These are phyloP conservation scores for Hirtodrosophila confusa DNA, from an alignment of 2,888 invertebrate genomes.

Conservation along the genomic window DNA sequence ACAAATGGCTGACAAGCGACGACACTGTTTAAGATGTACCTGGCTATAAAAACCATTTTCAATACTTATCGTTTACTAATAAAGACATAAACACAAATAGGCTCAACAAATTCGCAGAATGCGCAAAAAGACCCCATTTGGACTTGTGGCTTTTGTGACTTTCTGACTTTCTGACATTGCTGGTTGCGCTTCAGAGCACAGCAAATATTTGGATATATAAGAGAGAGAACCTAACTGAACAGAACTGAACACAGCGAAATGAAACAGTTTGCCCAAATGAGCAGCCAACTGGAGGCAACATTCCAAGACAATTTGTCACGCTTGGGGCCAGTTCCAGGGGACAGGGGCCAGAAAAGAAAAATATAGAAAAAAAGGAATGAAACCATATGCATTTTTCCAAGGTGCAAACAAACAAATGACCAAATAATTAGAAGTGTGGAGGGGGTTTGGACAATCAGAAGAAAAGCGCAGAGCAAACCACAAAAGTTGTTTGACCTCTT, in stretches of 20 bases:
- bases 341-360: constrained; percentile 12
- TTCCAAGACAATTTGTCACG: constrained; percentile 73
- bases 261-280: constrained; percentile 34
- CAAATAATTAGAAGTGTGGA: constrained; percentile 58
- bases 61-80: constrained; percentile 66
- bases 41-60: constrained; percentile 12
- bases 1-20: constrained; percentile 29
- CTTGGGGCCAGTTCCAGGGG: constrained; percentile 23
- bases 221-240: constrained; percentile 4
- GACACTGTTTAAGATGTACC: constrained; percentile 18
- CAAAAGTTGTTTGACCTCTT: constrained; percentile 76
- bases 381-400: constrained; percentile 50
- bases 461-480: constrained; percentile 41
- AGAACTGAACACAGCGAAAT: constrained; percentile 30
- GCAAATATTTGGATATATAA: constrained; percentile 63
- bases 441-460: constrained; percentile 44
- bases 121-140: constrained; percentile 50
- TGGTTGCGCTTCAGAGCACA: constrained; percentile 47
- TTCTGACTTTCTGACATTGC: constrained; percentile 3
- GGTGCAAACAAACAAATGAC: constrained; percentile 61
- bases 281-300: constrained; percentile 41
- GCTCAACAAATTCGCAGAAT: constrained; percentile 56
- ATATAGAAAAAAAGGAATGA: constrained; percentile 10
- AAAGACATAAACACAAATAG: constrained; percentile 64
- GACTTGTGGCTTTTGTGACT: constrained; percentile 12